Evolutionary conservation across 2,888 invertebrate genomes (phyloP), one percentile per base, ranked within the genome.

Genomic region (Drosophila lutescens): DNA sequence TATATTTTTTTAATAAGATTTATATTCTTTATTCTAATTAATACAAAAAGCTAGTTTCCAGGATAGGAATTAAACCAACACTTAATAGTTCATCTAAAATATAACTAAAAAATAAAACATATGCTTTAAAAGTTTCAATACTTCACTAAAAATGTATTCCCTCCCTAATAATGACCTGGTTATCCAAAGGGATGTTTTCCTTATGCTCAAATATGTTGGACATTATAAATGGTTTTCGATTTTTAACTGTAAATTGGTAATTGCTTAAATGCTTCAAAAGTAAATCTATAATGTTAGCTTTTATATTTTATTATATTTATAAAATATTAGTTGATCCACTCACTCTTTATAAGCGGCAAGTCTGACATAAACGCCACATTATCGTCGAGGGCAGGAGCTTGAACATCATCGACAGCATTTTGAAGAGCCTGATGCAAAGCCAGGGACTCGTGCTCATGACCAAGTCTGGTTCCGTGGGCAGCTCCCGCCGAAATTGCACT

Each of bases 331-430:
- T 36, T 0, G 2, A n/a, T 15, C 0, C 17, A 82, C 96, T 96
- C 93, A 97, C 97, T 97, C 95, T 97, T 97, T 89, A 97, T 94
- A 89, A 97, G 94, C 84, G 97, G 97, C 92, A 97, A 94, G 92
- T 97, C 97, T 85, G 96, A 96, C 94, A 97, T 97, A 93, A 97
- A 97, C 55, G 96, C 96, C 79, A 95, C 94, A 82, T 96, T 96
- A 90, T 97, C 97, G 91, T 97, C 97, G 93, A 97, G 95, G 81
- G 96, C 96, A 80, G 96, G 94, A 91, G 96, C 96, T 95, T 96
- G 94, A 74, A 93, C 93, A 85, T 93, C 93, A 75, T 93, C 93
- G 17, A 92, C 92, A 10, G 95, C 94, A 86, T 95, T 95, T 78
- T 96, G 96, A 61, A 97, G 93, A n/a, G 96, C 96, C 91, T 96